A percentile compares a stretch with the other conserved stretches of the same genome.
Evolutionary conservation across 2,888 invertebrate genomes (phyloP).

Genomic region (Chloromyia formosa): DNA sequence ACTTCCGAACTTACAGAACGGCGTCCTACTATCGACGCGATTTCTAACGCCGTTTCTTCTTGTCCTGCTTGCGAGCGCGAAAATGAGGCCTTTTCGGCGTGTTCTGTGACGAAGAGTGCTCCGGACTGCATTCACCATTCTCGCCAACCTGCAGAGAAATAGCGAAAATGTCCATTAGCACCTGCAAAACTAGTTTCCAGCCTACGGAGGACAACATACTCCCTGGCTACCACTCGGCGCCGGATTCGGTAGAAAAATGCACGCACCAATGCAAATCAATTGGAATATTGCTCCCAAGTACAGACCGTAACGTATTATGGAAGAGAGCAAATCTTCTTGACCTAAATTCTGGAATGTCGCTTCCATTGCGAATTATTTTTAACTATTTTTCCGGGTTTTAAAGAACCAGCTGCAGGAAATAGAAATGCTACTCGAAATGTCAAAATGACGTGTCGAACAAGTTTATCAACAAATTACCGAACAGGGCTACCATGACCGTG

Average conservation of each 20-base stretch:
- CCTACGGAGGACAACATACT: background rate
- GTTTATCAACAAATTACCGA: background rate
- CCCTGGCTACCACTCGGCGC: background rate
- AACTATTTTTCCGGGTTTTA: conserved; percentile 2
- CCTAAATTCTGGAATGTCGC: conserved; percentile 21
- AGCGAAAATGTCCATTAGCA: background rate
- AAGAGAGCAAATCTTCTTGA: conserved; percentile 76
- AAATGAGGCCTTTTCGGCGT: conserved; percentile 69
- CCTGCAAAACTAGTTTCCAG: background rate
- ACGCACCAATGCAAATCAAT: conserved; percentile 81
- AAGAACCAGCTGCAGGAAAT: too few species aligned
- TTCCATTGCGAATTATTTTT: conserved; percentile 21
- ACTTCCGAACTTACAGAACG: too few species aligned
- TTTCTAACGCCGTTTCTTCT: conserved; percentile 67
- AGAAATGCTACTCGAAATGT: background rate
- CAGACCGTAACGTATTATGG: conserved; percentile 79
- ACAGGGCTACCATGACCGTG: too few species aligned
- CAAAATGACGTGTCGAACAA: background rate
- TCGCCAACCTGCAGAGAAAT: conserved; percentile 32
- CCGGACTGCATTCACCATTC: conserved; percentile 66
- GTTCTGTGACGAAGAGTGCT: conserved; percentile 69
- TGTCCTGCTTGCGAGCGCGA: conserved; percentile 68
- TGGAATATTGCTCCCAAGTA: conserved; percentile 91
- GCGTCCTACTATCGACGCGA: too few species aligned
- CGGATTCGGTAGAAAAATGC: conserved; percentile 76